Evolutionary conservation across 2,888 invertebrate genomes (phyloP), one percentile per base, ranked within the genome.

Genomic region (Bombylius major): DNA sequence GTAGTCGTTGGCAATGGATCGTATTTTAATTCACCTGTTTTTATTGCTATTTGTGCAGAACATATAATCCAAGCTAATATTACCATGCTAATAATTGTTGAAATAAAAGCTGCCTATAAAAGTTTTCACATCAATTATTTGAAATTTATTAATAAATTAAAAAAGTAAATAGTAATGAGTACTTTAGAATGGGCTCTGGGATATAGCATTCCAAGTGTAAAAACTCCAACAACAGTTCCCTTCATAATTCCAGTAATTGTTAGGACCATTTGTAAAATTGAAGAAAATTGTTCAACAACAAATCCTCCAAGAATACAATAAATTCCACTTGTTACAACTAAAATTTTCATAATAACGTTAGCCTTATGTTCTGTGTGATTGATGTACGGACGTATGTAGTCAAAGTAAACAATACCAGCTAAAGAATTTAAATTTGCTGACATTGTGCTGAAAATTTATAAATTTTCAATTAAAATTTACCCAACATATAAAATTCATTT

Each of bases 191-290:
- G 82, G 1, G 78, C 75, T 73, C 77, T 82, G 0, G 86, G 85
- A 52, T 83, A 71, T 57, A 86, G 70, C 78, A 86, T 82, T 39
- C 85, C 86, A 45, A 86, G 67, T 7, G 81, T 73, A 64, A 86
- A 86, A 4, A 84, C 77, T 1, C 82, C 85, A 61, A 81, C 78
- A 1, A 82, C 78, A 5, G 83, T 80, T 12, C 85, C 83, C 8
- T 82, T 74, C 5, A 75, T 71, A 5, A 78, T 66, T n/a, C 78
- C 78, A 50, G 71, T 69, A 45, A 77, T 70, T 4, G 75, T 75
- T 36, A 71, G 68, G 0, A 72, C 64, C 31, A 77, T 69, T 67
- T 79, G 78, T 8, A 81, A 60, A 31, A 81, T 75, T 9, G 77
- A 76, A 32, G 75, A 71, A 32, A 80, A 71, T 53, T 73, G 65